A percentile compares a stretch with the other conserved stretches of the same genome.
These are phyloP conservation scores for Pollachius pollachius DNA, from an alignment of 2,113 vertebrate genomes.

Conservation along the genomic window DNA sequence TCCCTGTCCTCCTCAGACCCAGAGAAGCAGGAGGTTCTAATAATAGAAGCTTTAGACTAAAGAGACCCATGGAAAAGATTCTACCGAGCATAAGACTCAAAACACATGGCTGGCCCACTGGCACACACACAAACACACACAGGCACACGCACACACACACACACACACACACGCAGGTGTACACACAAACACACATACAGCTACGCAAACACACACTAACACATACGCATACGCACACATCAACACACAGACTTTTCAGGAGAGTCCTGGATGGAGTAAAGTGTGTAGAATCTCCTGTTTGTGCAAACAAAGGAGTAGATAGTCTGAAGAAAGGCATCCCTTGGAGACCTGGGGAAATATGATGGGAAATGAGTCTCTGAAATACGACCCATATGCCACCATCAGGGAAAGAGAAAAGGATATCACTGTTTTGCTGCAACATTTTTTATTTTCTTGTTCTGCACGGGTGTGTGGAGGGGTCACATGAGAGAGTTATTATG, in stretches of 20 bases:
- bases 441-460: too few relatives aligned
- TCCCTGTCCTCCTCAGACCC: too few relatives aligned
- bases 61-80: not conserved
- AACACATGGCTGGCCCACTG: not conserved
- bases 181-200: too few relatives aligned
- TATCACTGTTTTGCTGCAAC: too few relatives aligned
- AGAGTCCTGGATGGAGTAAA: conserved; percentile 50
- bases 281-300: conserved; percentile 37
- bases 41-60: conserved; percentile 45
- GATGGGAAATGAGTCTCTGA: conserved; percentile 62
- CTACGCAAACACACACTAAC: conserved; percentile 45
- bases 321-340: conserved; percentile 48
- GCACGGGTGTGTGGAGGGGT: too few relatives aligned
- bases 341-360: conserved; percentile 34
- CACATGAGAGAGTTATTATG: too few relatives aligned
- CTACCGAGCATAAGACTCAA: not conserved
- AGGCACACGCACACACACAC: too few relatives aligned
- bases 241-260: conserved; percentile 39
- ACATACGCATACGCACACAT: conserved; percentile 26
- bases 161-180: too few relatives aligned
- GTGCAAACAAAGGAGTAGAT: conserved; percentile 59
- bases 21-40: conserved; percentile 56
- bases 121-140: too few relatives aligned
- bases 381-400: conserved; percentile 43
- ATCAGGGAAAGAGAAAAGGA: conserved; percentile 17